phyloP scores from a whole-genome alignment of 2,888 invertebrate species.

The Acronicta aceris region DNA sequence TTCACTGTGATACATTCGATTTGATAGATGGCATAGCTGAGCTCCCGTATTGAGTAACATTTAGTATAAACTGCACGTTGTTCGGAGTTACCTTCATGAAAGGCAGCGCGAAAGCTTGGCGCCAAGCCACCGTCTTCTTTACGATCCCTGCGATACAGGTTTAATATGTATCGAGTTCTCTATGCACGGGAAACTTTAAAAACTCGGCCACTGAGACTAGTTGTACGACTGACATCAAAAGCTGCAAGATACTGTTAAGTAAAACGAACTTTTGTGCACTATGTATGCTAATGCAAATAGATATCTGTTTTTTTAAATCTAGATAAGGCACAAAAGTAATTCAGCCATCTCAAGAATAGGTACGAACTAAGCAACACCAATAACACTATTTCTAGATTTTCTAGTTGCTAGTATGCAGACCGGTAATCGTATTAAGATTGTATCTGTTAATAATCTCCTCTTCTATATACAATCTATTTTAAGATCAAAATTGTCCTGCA shows the following conservation, averaged over 20 bases:
- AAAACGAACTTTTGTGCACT: neutral
- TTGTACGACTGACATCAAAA: conserved; percentile 11
- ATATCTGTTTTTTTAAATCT: conserved; percentile 11
- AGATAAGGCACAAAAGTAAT: conserved; percentile 27
- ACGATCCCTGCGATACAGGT: conserved; percentile 60
- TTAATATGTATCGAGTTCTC: conserved; percentile 50
- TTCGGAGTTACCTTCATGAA: conserved; percentile 45
- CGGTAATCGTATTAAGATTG: conserved; percentile 45
- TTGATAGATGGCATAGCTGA: conserved; percentile 37
- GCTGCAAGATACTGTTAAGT: neutral
- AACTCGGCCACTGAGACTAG: conserved; percentile 44
- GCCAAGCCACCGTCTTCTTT: conserved; percentile 64
- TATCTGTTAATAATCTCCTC: conserved; percentile 48
- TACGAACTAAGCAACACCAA: conserved; percentile 14
- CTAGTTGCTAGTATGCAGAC: conserved; percentile 27
- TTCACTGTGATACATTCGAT: conserved; percentile 20
- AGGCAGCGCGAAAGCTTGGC: conserved; percentile 65
- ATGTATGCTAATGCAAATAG: conserved; percentile 7
- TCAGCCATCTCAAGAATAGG: conserved; percentile 9
- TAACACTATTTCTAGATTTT: conserved; percentile 46
- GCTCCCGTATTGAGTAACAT: conserved; percentile 40
- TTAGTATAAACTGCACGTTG: conserved; percentile 56
- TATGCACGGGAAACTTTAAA: conserved; percentile 46
- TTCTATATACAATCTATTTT: conserved; percentile 45
- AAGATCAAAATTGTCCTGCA: conserved; percentile 28